These are phyloP conservation scores for Kradibia gibbosae DNA, from an alignment of 1,140 invertebrate species.

Conservation along the genomic window DNA sequence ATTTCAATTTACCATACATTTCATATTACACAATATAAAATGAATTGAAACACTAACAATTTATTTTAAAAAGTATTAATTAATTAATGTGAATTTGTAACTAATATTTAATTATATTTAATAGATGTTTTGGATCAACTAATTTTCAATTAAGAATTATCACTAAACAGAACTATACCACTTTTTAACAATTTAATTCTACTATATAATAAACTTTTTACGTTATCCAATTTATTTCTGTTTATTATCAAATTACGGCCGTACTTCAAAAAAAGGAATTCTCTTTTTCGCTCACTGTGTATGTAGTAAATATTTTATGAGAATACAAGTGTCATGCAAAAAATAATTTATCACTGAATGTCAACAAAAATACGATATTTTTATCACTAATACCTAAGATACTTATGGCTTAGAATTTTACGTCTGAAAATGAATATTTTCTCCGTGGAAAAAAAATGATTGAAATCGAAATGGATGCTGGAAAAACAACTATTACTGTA, in stretches of 20 bases:
- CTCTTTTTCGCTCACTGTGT: neutral
- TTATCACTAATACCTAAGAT: neutral
- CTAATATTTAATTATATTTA: no score
- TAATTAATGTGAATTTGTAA: no score
- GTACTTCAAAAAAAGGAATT: neutral
- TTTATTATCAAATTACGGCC: neutral
- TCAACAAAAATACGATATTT: neutral
- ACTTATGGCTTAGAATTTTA: neutral
- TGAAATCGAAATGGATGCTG: no score
- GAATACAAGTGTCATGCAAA: neutral
- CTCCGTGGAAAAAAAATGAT: neutral
- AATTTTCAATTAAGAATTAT: no score
- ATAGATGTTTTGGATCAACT: no score
- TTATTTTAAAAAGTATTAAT: no score
- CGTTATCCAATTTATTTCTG: neutral
- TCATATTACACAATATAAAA: no score
- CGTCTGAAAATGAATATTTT: neutral
- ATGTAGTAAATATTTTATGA: neutral
- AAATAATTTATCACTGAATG: neutral
- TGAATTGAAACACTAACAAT: no score
- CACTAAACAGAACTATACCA: neutral
- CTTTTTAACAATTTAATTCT: neutral
- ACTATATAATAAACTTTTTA: neutral
- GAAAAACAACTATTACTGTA: no score
- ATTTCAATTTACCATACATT: no score